Base-by-base conservation (phyloP, 1,140 invertebrate species). In the Heliothis virescens region DNA sequence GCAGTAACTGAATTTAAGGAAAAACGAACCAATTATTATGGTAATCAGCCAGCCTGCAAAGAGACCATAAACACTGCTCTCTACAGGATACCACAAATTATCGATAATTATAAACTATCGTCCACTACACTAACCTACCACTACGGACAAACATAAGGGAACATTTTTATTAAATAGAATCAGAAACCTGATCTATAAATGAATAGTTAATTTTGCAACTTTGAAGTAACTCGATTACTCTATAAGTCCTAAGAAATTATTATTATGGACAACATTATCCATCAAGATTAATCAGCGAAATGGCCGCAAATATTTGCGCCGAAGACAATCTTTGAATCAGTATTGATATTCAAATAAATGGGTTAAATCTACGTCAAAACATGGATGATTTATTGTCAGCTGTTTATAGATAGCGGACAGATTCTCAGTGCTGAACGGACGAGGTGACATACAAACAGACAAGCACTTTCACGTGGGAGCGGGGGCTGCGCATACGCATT, bases 391-490 rank as follows among this genome's bases (percentile, higher is more conserved):
- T 71, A 71, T 71, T 21, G 16, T 67, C 10, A 9, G 7, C 18
- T 50, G 48, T 53, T 53, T 53, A 52, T 71, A 71, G 67, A 71
- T 53, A n/a, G n/a, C n/a, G n/a, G n/a, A 71, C 48, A 71, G 67
- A 53, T 59, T 73, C 71, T 77, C 47, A 41, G 57, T 15, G 59
- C 15, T 63, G 53, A 53, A 65, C 60, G 74, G 60, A n/a, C n/a
- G n/a, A 74, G 59, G 18, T 80, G 82, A 80, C 78, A 81, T 69
- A 83, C 78, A 81, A 74, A 79, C 76, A 81, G 75, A 73, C 65
- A 73, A 65, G 71, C 78, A 85, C 84, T 87, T 87, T 87, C 86
- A 60, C 86, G 74, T 83, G 86, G 76, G 86, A 87, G 74, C 79
- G 71, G 67, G 67, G 67, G 50, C 55, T 57, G 59, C 57, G 47